These are phyloP conservation scores for Prosopocoilus inquinatus DNA, from an alignment of 2,888 invertebrate genomes.

Conservation along the genomic window DNA sequence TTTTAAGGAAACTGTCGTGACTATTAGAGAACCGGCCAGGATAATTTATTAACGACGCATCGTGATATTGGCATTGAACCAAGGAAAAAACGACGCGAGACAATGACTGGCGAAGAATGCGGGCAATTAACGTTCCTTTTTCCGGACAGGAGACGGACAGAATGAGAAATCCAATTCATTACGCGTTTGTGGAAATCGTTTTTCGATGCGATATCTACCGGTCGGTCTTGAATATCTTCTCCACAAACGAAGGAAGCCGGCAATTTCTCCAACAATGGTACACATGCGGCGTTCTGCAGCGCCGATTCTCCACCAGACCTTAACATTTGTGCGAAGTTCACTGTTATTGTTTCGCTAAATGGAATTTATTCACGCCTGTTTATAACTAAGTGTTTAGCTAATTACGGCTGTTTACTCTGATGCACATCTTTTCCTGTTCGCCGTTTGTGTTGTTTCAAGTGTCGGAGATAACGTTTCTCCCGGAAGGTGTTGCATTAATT, in stretches of 20 bases:
- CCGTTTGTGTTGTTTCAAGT: no score
- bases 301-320: slow-evolving; percentile 22
- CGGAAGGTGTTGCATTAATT: no score
- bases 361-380: background rate
- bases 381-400: background rate
- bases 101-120: slow-evolving; percentile 24
- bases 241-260: slow-evolving; percentile 25
- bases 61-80: slow-evolving; percentile 25
- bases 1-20: slow-evolving; percentile 25
- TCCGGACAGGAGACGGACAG: slow-evolving; percentile 5
- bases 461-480: no score
- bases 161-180: background rate
- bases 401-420: background rate
- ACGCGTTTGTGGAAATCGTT: background rate
- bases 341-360: slow-evolving; percentile 20
- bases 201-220: background rate
- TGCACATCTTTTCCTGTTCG: background rate
- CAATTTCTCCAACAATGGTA: slow-evolving; percentile 23
- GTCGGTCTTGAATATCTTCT: background rate
- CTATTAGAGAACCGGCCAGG: slow-evolving; percentile 19
- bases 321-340: slow-evolving; percentile 24
- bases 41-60: slow-evolving; percentile 23
- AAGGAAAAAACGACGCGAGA: slow-evolving; percentile 17
- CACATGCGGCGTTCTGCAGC: slow-evolving; percentile 17
- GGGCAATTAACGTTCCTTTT: slow-evolving; percentile 15